A percentile compares a stretch with the other conserved stretches of the same genome.
These are phyloP conservation scores for Parotocinclus haroldoi DNA, from an alignment of 2,797 vertebrate genomes.

Conservation along the genomic window DNA sequence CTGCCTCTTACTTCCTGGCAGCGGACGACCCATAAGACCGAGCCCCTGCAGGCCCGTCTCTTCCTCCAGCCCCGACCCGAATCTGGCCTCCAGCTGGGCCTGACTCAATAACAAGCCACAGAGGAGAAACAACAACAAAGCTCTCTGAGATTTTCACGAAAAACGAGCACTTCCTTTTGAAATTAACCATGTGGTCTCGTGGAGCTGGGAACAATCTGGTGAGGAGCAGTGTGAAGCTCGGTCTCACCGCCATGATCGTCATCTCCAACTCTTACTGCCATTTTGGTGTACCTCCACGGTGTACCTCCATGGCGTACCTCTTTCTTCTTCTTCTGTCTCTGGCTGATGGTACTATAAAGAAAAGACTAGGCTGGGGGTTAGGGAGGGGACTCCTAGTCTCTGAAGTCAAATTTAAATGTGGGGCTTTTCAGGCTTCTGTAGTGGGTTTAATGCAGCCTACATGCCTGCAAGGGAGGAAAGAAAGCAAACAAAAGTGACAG, in stretches of 20 bases:
- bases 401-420: constrained; percentile 68
- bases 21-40: constrained; percentile 59
- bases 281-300: neutral
- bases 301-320: constrained; percentile 1
- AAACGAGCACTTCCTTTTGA: constrained; percentile 57
- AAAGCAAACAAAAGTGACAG: constrained; percentile 53
- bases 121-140: constrained; percentile 50
- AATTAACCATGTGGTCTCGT: constrained; percentile 63
- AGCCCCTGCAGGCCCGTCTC: constrained; percentile 52
- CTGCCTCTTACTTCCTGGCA: constrained; percentile 80
- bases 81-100: constrained; percentile 74
- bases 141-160: constrained; percentile 45
- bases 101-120: constrained; percentile 36
- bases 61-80: constrained; percentile 61
- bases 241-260: constrained; percentile 8
- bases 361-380: constrained; percentile 35
- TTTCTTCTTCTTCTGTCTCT: constrained; percentile 33
- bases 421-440: constrained; percentile 57
- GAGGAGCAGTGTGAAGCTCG: neutral
- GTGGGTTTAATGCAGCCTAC: constrained; percentile 54
- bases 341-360: constrained; percentile 37
- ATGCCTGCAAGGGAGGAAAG: constrained; percentile 62
- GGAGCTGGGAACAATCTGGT: constrained; percentile 50
- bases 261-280: constrained; percentile 8
- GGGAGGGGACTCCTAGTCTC: constrained; percentile 50